Percentiles rank a stretch among this genome's conserved stretches.
phyloP scores from a whole-genome alignment of 2,888 invertebrate species.

The Geotrupes spiniger region DNA sequence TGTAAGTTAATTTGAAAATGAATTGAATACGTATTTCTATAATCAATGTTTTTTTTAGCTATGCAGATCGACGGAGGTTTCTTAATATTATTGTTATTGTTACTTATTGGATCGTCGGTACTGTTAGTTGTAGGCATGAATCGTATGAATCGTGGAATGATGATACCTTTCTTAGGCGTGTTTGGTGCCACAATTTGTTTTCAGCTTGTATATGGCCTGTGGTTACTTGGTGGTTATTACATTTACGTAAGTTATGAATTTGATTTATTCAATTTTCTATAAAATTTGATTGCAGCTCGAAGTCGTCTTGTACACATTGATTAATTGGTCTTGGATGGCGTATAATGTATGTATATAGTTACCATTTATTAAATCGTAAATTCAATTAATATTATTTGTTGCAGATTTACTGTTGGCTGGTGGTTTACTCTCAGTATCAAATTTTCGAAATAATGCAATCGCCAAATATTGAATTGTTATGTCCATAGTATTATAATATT shows the following conservation, averaged over 20 bases:
- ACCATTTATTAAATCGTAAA: background rate
- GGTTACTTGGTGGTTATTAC: conserved; percentile 86
- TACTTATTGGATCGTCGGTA: conserved; percentile 57
- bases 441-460: conserved; percentile 77
- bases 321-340: conserved; percentile 79
- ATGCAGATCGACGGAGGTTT: conserved; percentile 69
- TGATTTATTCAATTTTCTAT: background rate
- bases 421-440: conserved; percentile 82
- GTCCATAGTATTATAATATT: conserved; percentile 49
- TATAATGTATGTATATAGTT: conserved; percentile 70
- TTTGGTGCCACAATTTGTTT: conserved; percentile 70
- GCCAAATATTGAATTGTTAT: conserved; percentile 80
- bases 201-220: conserved; percentile 76
- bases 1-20: conserved; percentile 56
- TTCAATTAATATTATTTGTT: conserved; percentile 40
- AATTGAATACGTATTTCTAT: conserved; percentile 10
- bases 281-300: conserved; percentile 63
- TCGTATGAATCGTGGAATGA: conserved; percentile 72
- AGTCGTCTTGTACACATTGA: conserved; percentile 70
- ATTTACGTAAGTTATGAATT: conserved; percentile 71
- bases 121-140: conserved; percentile 63
- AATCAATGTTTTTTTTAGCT: conserved; percentile 55
- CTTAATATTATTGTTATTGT: conserved; percentile 59
- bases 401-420: conserved; percentile 84
- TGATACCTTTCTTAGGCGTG: conserved; percentile 75